Conservation (phyloP, 2,888 invertebrate species). For the Silvanus unidentatus region DNA sequence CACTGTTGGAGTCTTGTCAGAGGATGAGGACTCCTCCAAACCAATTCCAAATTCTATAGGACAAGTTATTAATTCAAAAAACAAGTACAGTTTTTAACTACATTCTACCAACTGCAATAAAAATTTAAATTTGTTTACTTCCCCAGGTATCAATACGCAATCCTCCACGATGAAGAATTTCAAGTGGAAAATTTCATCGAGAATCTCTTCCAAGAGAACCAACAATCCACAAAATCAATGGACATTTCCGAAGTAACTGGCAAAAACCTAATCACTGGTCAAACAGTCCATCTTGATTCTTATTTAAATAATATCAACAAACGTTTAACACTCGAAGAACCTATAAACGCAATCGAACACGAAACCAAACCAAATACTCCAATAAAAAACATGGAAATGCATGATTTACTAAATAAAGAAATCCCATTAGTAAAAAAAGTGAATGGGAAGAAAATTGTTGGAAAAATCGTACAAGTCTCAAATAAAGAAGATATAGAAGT, state of each 20-base stretch:
- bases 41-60: too few species aligned
- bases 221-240: conserved; percentile 1
- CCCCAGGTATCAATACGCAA: conserved; percentile 20
- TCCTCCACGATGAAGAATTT: conserved; percentile 21
- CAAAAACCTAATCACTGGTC: conserved; percentile 30
- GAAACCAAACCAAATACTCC: neutral
- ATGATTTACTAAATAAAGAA: conserved; percentile 28
- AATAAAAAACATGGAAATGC: neutral
- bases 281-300: conserved; percentile 28
- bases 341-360: neutral
- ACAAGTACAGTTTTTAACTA: conserved; percentile 14
- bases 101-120: conserved; percentile 11
- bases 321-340: conserved; percentile 12
- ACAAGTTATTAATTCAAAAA: conserved; percentile 5
- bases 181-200: conserved; percentile 14
- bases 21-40: too few species aligned
- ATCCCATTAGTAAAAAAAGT: conserved; percentile 29
- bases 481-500: conserved; percentile 23
- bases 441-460: conserved; percentile 30
- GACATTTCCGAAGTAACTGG: conserved; percentile 27
- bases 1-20: too few species aligned
- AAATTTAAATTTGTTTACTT: neutral
- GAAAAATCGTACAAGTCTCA: conserved; percentile 20
- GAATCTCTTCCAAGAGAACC: neutral
- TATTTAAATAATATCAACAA: conserved; percentile 22